Conservation (phyloP, 2,113 vertebrate genomes). For the Candoia aspera region DNA sequence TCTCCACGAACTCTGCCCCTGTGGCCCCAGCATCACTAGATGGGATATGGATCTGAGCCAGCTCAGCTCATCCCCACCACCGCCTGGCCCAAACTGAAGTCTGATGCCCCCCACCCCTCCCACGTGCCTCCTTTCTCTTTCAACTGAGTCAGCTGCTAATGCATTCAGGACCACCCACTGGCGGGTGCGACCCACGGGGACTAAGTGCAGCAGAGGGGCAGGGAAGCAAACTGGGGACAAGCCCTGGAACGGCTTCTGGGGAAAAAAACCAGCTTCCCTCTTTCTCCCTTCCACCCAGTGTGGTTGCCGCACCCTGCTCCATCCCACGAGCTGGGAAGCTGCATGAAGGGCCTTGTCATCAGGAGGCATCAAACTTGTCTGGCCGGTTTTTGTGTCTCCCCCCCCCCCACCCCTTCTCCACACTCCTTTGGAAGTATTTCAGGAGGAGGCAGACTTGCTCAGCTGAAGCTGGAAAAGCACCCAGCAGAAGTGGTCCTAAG, state of each 20-base stretch:
- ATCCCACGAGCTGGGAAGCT: slow-evolving; percentile 48
- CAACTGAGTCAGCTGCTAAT: not conserved
- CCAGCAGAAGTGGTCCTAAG: not conserved
- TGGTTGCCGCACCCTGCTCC: slow-evolving; percentile 48
- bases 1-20: not conserved
- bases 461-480: slow-evolving; percentile 30
- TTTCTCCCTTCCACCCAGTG: slow-evolving; percentile 28
- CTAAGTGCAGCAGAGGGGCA: slow-evolving; percentile 18
- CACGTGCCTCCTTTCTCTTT: not conserved
- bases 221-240: slow-evolving; percentile 6
- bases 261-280: slow-evolving; percentile 15
- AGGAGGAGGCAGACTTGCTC: not conserved
- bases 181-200: no score
- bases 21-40: not conserved
- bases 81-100: not conserved
- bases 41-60: not conserved
- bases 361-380: slow-evolving; percentile 61
- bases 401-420: not conserved
- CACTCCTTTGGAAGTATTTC: slow-evolving; percentile 1
- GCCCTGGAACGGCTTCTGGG: slow-evolving; percentile 46
- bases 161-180: not conserved
- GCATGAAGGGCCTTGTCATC: slow-evolving; percentile 55
- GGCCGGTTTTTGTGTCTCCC: slow-evolving; percentile 63
- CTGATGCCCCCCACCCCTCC: not conserved
- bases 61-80: not conserved